phyloP scores from a whole-genome alignment of 2,888 invertebrate species.

The Cheilosia urbana region DNA sequence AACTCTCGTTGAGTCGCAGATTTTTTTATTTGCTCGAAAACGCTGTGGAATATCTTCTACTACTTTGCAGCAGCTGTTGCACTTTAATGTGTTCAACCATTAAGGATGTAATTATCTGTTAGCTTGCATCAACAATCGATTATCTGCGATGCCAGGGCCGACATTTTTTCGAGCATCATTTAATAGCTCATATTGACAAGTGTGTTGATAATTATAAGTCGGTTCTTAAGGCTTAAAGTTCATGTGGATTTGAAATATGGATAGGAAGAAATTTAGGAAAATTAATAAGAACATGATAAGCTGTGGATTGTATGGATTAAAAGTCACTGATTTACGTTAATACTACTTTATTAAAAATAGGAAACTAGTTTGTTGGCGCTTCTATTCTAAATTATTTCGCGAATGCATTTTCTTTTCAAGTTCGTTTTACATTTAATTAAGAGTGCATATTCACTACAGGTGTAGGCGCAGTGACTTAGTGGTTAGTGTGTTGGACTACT shows the following conservation, averaged over 20 bases:
- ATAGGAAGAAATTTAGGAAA: no score
- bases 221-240: not conserved
- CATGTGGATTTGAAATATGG: not conserved
- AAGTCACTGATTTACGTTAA: no score
- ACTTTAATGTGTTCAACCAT: conserved; percentile 57
- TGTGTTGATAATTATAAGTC: conserved; percentile 32
- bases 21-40: conserved; percentile 8
- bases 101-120: conserved; percentile 57
- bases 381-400: no score
- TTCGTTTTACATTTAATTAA: no score
- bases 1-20: conserved; percentile 10
- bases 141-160: conserved; percentile 24
- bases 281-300: no score
- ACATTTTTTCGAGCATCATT: not conserved
- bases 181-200: conserved; percentile 20
- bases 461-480: no score
- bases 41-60: conserved; percentile 20
- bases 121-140: conserved; percentile 52
- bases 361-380: no score
- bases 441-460: no score
- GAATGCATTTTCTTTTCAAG: no score
- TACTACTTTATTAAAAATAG: no score
- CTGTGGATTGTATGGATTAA: no score
- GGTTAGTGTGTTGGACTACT: no score
- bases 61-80: conserved; percentile 52